Percentiles rank a stretch among this genome's conserved stretches.
Evolutionary conservation across 2,113 vertebrate genomes (phyloP).

Genomic region (Ploceus nigricollis): DNA sequence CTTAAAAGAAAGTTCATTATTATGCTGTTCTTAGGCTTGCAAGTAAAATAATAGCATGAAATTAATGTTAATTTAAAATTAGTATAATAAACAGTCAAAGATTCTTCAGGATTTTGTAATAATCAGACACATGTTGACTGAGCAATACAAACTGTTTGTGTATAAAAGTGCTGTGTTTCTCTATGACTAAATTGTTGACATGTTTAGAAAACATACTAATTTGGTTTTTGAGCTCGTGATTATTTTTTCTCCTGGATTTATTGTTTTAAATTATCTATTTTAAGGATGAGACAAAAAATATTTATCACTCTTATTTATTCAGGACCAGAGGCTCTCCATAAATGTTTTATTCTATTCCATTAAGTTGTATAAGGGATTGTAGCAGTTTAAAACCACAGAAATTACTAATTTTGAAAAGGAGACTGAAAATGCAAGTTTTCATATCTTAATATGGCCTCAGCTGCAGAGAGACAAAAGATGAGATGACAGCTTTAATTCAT

Average conservation of each 20-base stretch:
- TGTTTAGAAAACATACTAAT: not conserved
- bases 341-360: not conserved
- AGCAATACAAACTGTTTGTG: not conserved
- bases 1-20: not conserved
- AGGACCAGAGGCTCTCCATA: not conserved
- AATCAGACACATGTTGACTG: not conserved
- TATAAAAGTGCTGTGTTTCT: not conserved
- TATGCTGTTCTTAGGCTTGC: not conserved
- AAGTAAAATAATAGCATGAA: not conserved
- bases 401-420: slow-evolving; percentile 47
- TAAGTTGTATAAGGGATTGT: not conserved
- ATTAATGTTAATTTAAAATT: not conserved
- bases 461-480: slow-evolving; percentile 58
- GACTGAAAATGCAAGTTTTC: slow-evolving; percentile 36
- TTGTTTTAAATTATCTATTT: not conserved
- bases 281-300: not conserved
- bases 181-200: not conserved
- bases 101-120: not conserved
- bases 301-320: not conserved
- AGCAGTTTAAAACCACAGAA: not conserved
- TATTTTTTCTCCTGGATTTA: not conserved
- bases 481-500: slow-evolving; percentile 76
- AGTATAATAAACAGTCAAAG: not conserved
- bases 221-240: not conserved
- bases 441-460: slow-evolving; percentile 60